Evolutionary conservation across 2,888 invertebrate genomes (phyloP).

Genomic region (Agrenia bidenticulata): DNA sequence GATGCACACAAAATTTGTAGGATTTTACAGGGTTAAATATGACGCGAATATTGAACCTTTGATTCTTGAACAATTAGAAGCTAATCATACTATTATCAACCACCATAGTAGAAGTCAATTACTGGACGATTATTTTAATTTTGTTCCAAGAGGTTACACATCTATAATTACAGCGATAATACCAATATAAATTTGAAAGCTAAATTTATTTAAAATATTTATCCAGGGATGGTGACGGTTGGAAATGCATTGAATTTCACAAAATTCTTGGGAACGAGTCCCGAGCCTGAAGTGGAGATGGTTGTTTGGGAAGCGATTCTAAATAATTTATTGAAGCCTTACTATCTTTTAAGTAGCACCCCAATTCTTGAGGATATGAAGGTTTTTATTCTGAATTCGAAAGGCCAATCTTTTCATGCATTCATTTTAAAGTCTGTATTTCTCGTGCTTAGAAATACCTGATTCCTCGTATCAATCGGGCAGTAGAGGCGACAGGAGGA

Average conservation of each 20-base stretch:
- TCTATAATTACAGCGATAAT: no score
- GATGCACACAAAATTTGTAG: no score
- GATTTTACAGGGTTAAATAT: conserved; percentile 33
- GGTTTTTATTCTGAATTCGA: conserved; percentile 6
- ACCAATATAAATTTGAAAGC: no score
- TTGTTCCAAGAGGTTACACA: conserved; percentile 23
- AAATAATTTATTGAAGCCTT: conserved; percentile 16
- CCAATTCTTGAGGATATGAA: conserved; percentile 15
- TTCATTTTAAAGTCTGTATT: not conserved
- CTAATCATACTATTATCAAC: conserved; percentile 21
- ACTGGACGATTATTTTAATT: conserved; percentile 32
- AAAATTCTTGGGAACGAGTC: conserved; percentile 19
- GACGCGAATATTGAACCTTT: conserved; percentile 21
- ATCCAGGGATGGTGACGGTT: conserved; percentile 20
- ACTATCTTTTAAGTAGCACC: conserved; percentile 23
- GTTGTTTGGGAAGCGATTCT: conserved; percentile 34
- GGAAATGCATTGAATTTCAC: conserved; percentile 23
- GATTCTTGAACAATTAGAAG: conserved; percentile 26
- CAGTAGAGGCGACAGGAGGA: conserved; percentile 28
- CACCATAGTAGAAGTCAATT: conserved; percentile 23
- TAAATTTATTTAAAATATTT: no score
- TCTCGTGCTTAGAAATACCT: conserved; percentile 30
- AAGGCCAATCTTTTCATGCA: not conserved
- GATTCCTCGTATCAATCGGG: conserved; percentile 24
- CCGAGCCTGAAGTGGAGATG: conserved; percentile 24